Evolutionary conservation across 2,888 invertebrate species (phyloP).

Genomic region (Cantharis lateralis): DNA sequence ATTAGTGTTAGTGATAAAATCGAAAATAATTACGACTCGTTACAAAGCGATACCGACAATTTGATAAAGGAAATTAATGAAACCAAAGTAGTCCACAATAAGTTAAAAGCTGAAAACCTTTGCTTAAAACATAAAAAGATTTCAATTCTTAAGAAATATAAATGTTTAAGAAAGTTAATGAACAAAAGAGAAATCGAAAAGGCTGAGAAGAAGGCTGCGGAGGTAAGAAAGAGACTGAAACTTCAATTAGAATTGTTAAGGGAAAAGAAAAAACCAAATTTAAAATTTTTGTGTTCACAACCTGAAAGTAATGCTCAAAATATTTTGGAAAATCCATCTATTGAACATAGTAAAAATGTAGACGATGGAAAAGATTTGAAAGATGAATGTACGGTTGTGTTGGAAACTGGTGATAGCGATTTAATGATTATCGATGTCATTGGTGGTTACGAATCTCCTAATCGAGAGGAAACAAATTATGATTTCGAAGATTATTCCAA

Average conservation of each 20-base stretch:
- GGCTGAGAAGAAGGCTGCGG: neutral
- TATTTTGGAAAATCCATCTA: neutral
- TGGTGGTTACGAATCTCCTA: slow-evolving; percentile 37
- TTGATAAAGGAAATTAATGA: neutral
- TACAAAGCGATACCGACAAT: neutral
- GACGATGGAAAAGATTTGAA: too few relatives aligned
- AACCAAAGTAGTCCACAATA: neutral
- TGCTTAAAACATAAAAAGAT: neutral
- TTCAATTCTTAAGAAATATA: neutral
- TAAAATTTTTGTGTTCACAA: neutral
- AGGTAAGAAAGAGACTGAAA: neutral
- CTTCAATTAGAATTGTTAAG: neutral
- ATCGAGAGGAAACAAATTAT: neutral
- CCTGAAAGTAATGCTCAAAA: neutral
- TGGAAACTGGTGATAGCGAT: slow-evolving; percentile 9
- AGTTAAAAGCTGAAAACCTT: neutral
- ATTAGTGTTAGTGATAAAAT: neutral
- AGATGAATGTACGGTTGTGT: neutral
- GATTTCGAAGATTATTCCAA: neutral
- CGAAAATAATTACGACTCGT: neutral
- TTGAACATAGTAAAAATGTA: neutral
- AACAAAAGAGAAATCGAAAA: neutral
- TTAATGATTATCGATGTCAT: slow-evolving; percentile 39
- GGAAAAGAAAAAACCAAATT: neutral
- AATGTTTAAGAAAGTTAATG: neutral